Percentiles rank a stretch among this genome's conserved stretches.
Conservation (phyloP, 92 coral and sea anemone species). For the Anthopleura xanthogrammica region DNA sequence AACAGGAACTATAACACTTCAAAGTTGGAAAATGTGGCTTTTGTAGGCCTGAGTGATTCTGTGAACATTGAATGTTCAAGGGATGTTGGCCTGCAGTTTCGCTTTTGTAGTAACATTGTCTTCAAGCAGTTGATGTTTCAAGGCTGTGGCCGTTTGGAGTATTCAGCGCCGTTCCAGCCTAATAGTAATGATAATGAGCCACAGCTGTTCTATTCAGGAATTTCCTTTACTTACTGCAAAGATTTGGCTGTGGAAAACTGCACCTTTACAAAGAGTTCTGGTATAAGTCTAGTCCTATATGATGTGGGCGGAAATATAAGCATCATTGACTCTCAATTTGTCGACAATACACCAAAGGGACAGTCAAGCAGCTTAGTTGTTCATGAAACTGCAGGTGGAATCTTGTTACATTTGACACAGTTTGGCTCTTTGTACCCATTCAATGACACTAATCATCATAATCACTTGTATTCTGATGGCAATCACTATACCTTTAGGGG, state of each 20-base stretch:
- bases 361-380: neutral
- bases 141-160: slow-evolving; percentile 70
- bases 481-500: slow-evolving; percentile 35
- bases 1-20: slow-evolving; percentile 16
- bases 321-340: slow-evolving; percentile 48
- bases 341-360: slow-evolving; percentile 35
- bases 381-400: slow-evolving; percentile 65
- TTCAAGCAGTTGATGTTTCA: slow-evolving; percentile 43
- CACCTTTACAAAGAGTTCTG: slow-evolving; percentile 56
- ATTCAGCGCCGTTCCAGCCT: slow-evolving; percentile 53
- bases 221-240: slow-evolving; percentile 55
- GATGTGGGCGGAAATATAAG: slow-evolving; percentile 76
- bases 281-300: slow-evolving; percentile 69
- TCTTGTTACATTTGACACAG: slow-evolving; percentile 62
- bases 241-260: slow-evolving; percentile 47
- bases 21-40: slow-evolving; percentile 8
- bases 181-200: neutral
- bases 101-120: slow-evolving; percentile 48
- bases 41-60: slow-evolving; percentile 5
- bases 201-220: slow-evolving; percentile 50
- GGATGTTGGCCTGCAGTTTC: slow-evolving; percentile 57
- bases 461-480: slow-evolving; percentile 35
- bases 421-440: slow-evolving; percentile 55
- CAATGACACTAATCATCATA: slow-evolving; percentile 24
- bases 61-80: slow-evolving; percentile 59